These are phyloP conservation scores for Tolmerus cingulatus DNA, from an alignment of 2,888 invertebrate species.

Conservation along the genomic window DNA sequence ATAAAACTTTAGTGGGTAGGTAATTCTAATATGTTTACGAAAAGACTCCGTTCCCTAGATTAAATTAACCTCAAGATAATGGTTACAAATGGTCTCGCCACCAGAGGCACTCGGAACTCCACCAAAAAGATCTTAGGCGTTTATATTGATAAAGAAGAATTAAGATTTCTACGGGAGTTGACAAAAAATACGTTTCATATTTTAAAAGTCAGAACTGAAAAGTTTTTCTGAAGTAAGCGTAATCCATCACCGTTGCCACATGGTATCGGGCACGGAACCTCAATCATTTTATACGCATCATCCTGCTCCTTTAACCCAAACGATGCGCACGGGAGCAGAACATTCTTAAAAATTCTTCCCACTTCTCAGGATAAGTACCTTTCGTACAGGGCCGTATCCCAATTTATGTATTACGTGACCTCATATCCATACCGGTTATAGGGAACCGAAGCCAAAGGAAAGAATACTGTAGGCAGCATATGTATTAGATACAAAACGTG, in stretches of 20 bases:
- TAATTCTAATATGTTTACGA: conserved; percentile 32
- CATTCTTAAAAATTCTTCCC: conserved; percentile 36
- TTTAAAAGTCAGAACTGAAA: not conserved
- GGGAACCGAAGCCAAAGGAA: not conserved
- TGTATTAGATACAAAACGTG: conserved; percentile 33
- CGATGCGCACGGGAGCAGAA: not conserved
- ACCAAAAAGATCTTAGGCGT: not conserved
- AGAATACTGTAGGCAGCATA: conserved; percentile 15
- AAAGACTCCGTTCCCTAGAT: not conserved
- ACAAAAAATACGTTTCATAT: not conserved
- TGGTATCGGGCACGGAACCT: not conserved
- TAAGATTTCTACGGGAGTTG: not conserved
- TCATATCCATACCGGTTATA: conserved; percentile 39
- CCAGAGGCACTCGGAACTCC: too few species aligned
- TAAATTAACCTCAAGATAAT: conserved; percentile 8
- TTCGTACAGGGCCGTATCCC: conserved; percentile 39
- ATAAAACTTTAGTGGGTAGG: not conserved
- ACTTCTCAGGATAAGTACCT: conserved; percentile 41
- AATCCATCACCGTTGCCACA: conserved; percentile 1
- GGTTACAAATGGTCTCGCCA: not conserved
- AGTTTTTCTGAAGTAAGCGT: not conserved
- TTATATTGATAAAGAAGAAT: not conserved
- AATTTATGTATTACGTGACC: conserved; percentile 45
- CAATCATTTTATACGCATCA: conserved; percentile 40
- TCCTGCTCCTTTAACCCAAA: not conserved